Conservation (phyloP, 2,888 invertebrate species). For the Seira musarum region DNA sequence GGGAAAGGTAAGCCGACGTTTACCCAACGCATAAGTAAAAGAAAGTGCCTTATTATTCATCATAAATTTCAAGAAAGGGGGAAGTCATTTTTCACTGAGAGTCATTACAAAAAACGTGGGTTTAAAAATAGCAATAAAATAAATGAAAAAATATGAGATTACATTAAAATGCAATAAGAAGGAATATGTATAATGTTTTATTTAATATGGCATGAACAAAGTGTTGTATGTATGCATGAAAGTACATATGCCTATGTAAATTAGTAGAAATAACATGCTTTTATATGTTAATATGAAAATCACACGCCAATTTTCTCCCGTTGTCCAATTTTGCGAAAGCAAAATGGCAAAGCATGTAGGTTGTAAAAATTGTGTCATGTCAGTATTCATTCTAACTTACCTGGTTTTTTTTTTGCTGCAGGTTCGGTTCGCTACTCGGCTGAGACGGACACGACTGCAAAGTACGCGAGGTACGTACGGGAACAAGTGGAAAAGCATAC, state of each 20-base stretch:
- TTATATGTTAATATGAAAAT: background rate
- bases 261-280: background rate
- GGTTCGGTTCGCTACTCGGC: background rate
- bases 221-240: too few species aligned
- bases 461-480: too few species aligned
- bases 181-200: too few species aligned
- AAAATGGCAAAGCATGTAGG: background rate
- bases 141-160: background rate
- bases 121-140: background rate
- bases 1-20: background rate
- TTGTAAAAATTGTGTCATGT: conserved; percentile 23
- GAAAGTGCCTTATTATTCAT: background rate
- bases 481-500: too few species aligned
- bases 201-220: too few species aligned
- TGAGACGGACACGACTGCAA: too few species aligned
- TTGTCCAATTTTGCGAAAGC: background rate
- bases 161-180: background rate
- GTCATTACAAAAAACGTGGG: background rate
- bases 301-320: background rate
- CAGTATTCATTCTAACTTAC: conserved; percentile 25
- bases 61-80: background rate
- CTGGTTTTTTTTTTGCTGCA: background rate
- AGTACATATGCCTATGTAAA: background rate
- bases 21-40: too few species aligned
- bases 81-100: background rate